Evolutionary conservation across 2,888 invertebrate genomes (phyloP).

Genomic region (Cerastis leucographa): DNA sequence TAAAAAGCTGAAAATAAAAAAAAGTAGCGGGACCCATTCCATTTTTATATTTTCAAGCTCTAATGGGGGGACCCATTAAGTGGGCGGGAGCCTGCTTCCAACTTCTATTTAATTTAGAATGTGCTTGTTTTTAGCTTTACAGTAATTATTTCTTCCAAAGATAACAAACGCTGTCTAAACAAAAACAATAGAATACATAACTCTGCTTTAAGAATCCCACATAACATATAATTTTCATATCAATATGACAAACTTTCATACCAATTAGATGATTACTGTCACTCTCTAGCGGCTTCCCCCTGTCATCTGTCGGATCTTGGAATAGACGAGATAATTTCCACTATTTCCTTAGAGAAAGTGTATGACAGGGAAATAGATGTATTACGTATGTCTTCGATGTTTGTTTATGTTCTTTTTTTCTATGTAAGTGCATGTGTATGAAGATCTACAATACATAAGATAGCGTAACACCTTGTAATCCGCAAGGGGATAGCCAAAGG

Average conservation of each 20-base stretch:
- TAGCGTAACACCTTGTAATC: background rate
- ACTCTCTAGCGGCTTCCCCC: slow-evolving; percentile 23
- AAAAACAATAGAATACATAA: slow-evolving; percentile 39
- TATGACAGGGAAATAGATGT: slow-evolving; percentile 64
- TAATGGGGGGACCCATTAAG: too few relatives aligned
- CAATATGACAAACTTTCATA: slow-evolving; percentile 59
- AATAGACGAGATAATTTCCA: slow-evolving; percentile 70
- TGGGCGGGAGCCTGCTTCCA: too few relatives aligned
- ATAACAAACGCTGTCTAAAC: background rate
- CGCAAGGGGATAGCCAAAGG: background rate
- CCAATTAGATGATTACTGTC: slow-evolving; percentile 62
- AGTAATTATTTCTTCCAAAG: slow-evolving; percentile 8
- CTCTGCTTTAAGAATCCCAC: background rate
- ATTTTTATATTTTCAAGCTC: too few relatives aligned
- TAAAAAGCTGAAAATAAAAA: too few relatives aligned
- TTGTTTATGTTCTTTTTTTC: slow-evolving; percentile 31
- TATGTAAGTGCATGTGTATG: background rate
- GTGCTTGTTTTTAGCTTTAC: too few relatives aligned
- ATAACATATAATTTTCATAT: slow-evolving; percentile 54
- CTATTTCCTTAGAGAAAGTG: slow-evolving; percentile 73
- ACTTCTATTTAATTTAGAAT: too few relatives aligned
- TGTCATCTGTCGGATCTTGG: slow-evolving; percentile 52
- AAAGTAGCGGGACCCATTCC: too few relatives aligned
- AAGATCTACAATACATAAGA: background rate
- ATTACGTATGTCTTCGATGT: slow-evolving; percentile 37